Conservation (phyloP, 2,797 vertebrate species). For the Cossypha dichroa region DNA sequence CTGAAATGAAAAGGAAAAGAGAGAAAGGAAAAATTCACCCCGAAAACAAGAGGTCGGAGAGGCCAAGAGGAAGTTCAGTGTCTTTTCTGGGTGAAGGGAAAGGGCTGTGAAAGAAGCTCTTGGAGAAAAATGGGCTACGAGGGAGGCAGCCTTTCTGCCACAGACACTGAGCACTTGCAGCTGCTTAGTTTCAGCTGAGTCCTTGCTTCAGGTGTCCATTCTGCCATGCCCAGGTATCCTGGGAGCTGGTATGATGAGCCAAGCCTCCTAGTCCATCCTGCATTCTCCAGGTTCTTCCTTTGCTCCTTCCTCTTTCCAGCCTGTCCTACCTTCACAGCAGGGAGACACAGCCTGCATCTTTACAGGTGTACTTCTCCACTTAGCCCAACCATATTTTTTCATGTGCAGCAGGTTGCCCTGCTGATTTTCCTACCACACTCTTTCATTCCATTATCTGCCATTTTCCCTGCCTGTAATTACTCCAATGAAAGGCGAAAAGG, state of each 20-base stretch:
- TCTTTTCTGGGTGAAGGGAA: not conserved
- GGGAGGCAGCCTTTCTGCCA: not conserved
- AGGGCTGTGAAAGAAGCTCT: not conserved
- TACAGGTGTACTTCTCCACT: not conserved
- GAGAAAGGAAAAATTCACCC: not conserved
- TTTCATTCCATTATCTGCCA: not conserved
- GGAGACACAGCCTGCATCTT: not conserved
- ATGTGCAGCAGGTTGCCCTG: not conserved
- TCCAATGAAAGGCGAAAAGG: not conserved
- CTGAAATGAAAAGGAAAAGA: not conserved
- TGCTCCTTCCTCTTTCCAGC: not conserved
- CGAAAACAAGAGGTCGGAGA: not conserved
- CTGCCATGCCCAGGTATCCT: not conserved
- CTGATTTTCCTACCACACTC: not conserved
- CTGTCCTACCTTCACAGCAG: not conserved
- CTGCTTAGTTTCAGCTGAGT: not conserved
- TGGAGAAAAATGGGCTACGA: not conserved
- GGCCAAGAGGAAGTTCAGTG: not conserved
- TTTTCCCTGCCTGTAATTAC: not conserved
- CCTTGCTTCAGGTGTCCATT: not conserved
- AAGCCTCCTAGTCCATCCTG: not conserved
- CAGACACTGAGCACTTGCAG: not conserved
- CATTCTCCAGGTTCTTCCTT: not conserved
- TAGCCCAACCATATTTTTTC: not conserved
- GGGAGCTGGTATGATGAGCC: not conserved